These are phyloP conservation scores for Rutilus rutilus DNA, from an alignment of 2,113 vertebrate genomes.

Conservation along the genomic window DNA sequence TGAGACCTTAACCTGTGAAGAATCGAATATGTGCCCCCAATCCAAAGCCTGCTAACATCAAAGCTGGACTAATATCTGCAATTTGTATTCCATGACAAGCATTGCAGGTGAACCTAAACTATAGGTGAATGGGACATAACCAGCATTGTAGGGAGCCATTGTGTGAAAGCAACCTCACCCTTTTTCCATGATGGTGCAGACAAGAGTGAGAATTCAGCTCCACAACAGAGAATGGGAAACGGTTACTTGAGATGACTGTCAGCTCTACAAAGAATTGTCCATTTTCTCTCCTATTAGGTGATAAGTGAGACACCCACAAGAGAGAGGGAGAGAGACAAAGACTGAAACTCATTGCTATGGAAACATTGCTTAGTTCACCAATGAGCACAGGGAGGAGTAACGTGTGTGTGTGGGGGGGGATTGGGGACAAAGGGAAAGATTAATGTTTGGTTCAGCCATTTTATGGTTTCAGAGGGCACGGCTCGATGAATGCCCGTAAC, in stretches of 20 bases:
- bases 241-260: conserved; percentile 47
- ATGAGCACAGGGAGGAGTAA: conserved; percentile 45
- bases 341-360: conserved; percentile 57
- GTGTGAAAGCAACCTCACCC: conserved; percentile 40
- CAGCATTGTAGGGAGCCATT: conserved; percentile 24
- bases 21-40: not conserved
- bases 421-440: conserved; percentile 50
- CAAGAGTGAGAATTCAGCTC: conserved; percentile 38
- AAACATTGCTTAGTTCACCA: conserved; percentile 58
- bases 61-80: not conserved
- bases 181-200: conserved; percentile 44
- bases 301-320: conserved; percentile 46
- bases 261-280: conserved; percentile 38
- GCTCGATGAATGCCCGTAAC: conserved; percentile 23
- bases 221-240: conserved; percentile 25
- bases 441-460: conserved; percentile 46
- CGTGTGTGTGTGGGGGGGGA: conserved; percentile 41
- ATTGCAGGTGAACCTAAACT: not conserved
- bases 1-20: not conserved
- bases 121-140: conserved; percentile 21
- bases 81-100: conserved; percentile 11
- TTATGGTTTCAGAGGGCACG: conserved; percentile 47
- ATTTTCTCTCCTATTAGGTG: conserved; percentile 46
- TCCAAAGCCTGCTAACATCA: not conserved
- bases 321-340: conserved; percentile 39